Evolutionary conservation across 2,888 invertebrate species (phyloP).

Genomic region (Rhodophaea formosa): DNA sequence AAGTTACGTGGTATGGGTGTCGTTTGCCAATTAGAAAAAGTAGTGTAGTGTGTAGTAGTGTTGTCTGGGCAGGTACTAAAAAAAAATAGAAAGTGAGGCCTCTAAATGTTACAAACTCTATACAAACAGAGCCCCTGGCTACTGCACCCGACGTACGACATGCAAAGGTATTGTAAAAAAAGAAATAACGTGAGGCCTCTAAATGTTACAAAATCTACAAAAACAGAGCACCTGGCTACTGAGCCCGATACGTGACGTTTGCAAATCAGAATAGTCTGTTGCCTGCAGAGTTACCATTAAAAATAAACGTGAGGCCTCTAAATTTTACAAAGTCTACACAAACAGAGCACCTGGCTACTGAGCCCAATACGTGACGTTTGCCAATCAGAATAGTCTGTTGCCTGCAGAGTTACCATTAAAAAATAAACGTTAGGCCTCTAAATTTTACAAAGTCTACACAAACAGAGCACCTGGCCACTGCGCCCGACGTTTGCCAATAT

Average conservation of each 20-base stretch:
- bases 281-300: constrained; percentile 40
- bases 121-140: too few species aligned
- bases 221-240: constrained; percentile 33
- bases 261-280: constrained; percentile 48
- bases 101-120: neutral
- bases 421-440: constrained; percentile 31
- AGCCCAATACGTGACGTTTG: constrained; percentile 40
- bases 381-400: constrained; percentile 54
- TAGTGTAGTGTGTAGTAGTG: too few species aligned
- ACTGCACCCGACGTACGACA: too few species aligned
- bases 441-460: constrained; percentile 23
- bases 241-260: constrained; percentile 37
- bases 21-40: too few species aligned
- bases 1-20: too few species aligned
- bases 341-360: constrained; percentile 34
- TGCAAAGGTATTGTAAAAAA: too few species aligned
- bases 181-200: too few species aligned
- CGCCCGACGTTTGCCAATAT: constrained; percentile 53
- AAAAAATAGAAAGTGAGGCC: too few species aligned
- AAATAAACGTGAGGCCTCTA: constrained; percentile 32
- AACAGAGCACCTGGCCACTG: constrained; percentile 34
- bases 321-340: constrained; percentile 23
- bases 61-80: too few species aligned
- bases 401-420: constrained; percentile 41
- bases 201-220: constrained; percentile 21